Base-by-base conservation (phyloP, 2,797 vertebrate species). In the Borostomias antarcticus region DNA sequence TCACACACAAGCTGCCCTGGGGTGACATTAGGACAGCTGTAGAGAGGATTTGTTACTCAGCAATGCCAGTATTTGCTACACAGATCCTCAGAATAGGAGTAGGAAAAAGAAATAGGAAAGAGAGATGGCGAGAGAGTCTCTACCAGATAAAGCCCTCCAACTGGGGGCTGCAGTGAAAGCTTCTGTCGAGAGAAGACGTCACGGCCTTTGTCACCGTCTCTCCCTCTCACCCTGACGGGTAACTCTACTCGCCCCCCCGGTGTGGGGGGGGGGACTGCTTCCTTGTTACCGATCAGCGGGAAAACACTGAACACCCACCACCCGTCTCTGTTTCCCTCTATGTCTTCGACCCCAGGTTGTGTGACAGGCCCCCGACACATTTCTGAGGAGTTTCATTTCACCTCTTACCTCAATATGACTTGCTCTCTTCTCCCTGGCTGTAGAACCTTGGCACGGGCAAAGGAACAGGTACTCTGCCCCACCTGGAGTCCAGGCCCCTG, bases 391-490 rank as follows among this genome's bases (percentile, higher is more conserved):
- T 29, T 63, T 23, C 26, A 19, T 1, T 58, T 13, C 15, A 71
- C 43, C 0, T 69, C 10, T 59, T 63, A 43, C n/a, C 37, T 56
- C 21, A 35, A 33, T n/a, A n/a, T 40, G n/a, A 17, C 10, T 59
- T 32, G 13, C 21, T 23, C 29, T 28, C 26, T 59, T 15, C 6
- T 64, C 25, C 29, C 37, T 67, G 15, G 47, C 7, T 35, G 51
- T 51, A 51, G 64, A 72, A 67, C 48, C n/a, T 15, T 51, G 33
- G 23, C 47, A n/a, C 58, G 40, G 47, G 57, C 62, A n/a, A n/a
- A n/a, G n/a, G n/a, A n/a, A 52, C 50, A 67, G 52, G 25, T 32
- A 28, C 65, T 52, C 7, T 59, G 45, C 47, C 65, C 45, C 53
- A 58, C 6, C 28, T 45, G 6, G 33, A 59, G 23, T 23, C 35